Percentiles rank a stretch among this genome's conserved stretches.
Evolutionary conservation across 2,888 invertebrate species (phyloP).

Genomic region (Eupithecia abbreviata): DNA sequence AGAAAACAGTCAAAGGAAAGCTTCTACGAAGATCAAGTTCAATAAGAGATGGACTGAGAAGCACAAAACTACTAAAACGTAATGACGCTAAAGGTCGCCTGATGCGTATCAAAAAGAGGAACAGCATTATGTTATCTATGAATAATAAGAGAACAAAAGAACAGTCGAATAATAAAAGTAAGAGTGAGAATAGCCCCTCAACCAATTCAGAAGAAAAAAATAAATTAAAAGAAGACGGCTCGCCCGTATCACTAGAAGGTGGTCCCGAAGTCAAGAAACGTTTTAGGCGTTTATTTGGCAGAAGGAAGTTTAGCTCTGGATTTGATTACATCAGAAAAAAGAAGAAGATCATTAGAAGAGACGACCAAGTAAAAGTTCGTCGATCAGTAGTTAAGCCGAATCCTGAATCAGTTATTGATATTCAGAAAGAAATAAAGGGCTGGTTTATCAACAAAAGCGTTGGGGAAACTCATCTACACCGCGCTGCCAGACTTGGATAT

Average conservation of each 20-base stretch:
- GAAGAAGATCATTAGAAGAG: conserved; percentile 88
- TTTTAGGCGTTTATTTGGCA: conserved; percentile 86
- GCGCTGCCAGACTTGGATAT: conserved; percentile 94
- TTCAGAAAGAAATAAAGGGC: conserved; percentile 92
- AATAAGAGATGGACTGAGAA: conserved; percentile 77
- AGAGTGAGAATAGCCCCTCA: conserved; percentile 63
- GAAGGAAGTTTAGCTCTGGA: conserved; percentile 91
- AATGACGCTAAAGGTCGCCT: conserved; percentile 76
- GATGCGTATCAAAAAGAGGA: conserved; percentile 77
- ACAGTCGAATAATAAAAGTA: conserved; percentile 62
- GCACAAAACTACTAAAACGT: conserved; percentile 76
- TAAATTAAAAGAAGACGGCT: conserved; percentile 69
- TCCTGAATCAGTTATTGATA: conserved; percentile 89
- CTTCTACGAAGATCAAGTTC: conserved; percentile 69
- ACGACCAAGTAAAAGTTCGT: conserved; percentile 77
- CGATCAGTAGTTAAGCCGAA: conserved; percentile 80
- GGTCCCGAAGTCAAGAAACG: conserved; percentile 76
- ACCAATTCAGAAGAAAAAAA: conserved; percentile 68
- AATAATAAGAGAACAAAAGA: conserved; percentile 76
- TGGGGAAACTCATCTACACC: conserved; percentile 95
- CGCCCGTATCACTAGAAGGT: conserved; percentile 62
- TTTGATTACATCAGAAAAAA: conserved; percentile 96
- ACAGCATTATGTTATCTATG: conserved; percentile 75
- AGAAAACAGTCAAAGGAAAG: conserved; percentile 75
- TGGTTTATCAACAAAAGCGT: conserved; percentile 97